phyloP scores from a whole-genome alignment of 2,888 invertebrate genomes.

The Lamproptera curius region DNA sequence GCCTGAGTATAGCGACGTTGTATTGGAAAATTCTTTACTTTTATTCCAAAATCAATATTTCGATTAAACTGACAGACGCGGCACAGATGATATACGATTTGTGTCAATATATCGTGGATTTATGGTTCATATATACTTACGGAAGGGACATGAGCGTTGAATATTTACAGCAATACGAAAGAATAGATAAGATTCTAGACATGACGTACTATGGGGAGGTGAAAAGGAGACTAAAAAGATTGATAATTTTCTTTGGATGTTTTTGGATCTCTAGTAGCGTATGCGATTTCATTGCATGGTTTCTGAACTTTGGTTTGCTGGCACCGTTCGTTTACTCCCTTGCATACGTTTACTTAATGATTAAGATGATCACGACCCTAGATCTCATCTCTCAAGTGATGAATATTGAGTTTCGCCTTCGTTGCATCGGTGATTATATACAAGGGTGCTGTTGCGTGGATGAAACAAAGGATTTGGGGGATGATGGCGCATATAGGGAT shows the following conservation, averaged over 20 bases:
- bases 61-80: constrained; percentile 48
- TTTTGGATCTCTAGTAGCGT: constrained; percentile 41
- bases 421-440: constrained; percentile 40
- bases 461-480: constrained; percentile 10
- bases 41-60: constrained; percentile 33
- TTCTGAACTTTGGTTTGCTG: constrained; percentile 36
- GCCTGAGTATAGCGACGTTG: constrained; percentile 35
- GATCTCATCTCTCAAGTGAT: constrained; percentile 51
- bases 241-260: constrained; percentile 33
- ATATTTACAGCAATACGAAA: constrained; percentile 48
- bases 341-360: constrained; percentile 47
- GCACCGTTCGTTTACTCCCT: constrained; percentile 37
- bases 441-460: constrained; percentile 33
- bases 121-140: constrained; percentile 48
- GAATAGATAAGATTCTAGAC: constrained; percentile 46
- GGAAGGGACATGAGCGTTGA: constrained; percentile 42
- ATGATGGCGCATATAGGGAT: constrained; percentile 35
- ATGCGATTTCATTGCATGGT: constrained; percentile 49
- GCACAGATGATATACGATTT: constrained; percentile 49
- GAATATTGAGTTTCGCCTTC: constrained; percentile 47
- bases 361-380: constrained; percentile 53
- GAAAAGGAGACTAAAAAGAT: constrained; percentile 35
- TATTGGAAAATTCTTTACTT: constrained; percentile 42
- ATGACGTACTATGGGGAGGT: constrained; percentile 34
- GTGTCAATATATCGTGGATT: constrained; percentile 49